Conservation (phyloP, 1,140 invertebrate species). For the Hycleus cichorii region DNA sequence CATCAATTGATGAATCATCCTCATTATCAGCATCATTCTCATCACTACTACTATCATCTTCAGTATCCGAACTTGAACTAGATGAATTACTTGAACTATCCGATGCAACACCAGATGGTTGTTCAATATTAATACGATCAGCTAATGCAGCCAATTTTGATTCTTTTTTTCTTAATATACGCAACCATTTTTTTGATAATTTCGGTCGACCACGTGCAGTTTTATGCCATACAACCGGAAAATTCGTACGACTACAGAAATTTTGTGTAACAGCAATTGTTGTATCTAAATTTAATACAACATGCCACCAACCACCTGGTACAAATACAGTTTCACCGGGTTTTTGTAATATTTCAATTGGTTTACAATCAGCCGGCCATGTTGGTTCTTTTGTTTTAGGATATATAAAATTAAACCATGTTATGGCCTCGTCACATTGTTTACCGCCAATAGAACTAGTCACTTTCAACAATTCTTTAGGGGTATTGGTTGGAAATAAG, state of each 20-base stretch:
- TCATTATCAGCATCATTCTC: constrained; percentile 33
- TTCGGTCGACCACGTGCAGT: constrained; percentile 92
- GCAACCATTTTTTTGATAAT: constrained; percentile 60
- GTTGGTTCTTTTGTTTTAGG: constrained; percentile 81
- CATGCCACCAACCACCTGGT: constrained; percentile 98
- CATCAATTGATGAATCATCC: constrained; percentile 63
- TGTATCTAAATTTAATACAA: constrained; percentile 92
- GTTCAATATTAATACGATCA: constrained; percentile 76
- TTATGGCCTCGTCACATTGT: constrained; percentile 95
- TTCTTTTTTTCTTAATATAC: constrained; percentile 56
- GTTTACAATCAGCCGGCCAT: constrained; percentile 89
- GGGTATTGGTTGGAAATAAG: constrained; percentile 94
- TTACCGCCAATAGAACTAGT: constrained; percentile 83
- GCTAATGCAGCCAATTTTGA: constrained; percentile 79
- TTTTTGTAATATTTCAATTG: constrained; percentile 92
- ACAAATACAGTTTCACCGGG: constrained; percentile 98
- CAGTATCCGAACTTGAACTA: constrained; percentile 62
- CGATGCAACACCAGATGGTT: constrained; percentile 85
- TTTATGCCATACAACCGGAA: constrained; percentile 97
- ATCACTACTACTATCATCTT: constrained; percentile 45
- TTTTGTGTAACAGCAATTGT: constrained; percentile 98
- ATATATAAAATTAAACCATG: constrained; percentile 96
- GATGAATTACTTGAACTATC: constrained; percentile 90
- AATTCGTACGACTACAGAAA: constrained; percentile 93
- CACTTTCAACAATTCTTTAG: constrained; percentile 91